Evolutionary conservation across 37 sponge, comb jelly and placozoan genomes (phyloP).

Genomic region (Axinella damicornis): DNA sequence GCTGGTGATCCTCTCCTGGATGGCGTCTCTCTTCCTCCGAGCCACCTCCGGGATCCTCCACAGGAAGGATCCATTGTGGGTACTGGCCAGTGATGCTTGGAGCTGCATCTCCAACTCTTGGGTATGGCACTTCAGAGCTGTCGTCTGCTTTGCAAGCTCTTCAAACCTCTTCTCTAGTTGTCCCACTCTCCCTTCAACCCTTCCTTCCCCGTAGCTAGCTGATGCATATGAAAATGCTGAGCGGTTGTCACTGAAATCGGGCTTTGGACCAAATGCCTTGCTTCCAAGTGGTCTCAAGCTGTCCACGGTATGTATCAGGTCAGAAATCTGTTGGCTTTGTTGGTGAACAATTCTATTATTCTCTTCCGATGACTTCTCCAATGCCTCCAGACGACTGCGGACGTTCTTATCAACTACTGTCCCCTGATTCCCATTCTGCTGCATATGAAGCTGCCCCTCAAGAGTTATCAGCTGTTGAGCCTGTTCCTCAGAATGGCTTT

Average conservation of each 20-base stretch:
- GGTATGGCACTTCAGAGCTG: neutral
- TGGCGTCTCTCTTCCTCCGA: constrained; percentile 71
- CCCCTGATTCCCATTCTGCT: no score
- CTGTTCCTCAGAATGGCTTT: no score
- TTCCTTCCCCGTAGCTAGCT: neutral
- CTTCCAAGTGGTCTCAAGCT: neutral
- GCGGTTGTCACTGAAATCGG: neutral
- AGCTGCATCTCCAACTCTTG: constrained; percentile 41
- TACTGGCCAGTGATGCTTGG: constrained; percentile 48
- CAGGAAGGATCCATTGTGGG: constrained; percentile 47
- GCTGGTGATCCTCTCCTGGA: constrained; percentile 54
- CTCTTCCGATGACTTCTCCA: neutral
- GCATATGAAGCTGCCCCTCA: no score
- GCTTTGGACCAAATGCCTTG: neutral
- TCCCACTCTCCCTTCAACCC: neutral
- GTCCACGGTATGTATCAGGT: neutral
- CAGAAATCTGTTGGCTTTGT: neutral
- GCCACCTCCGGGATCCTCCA: constrained; percentile 77
- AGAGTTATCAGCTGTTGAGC: no score
- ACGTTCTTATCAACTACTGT: neutral
- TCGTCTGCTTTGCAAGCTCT: neutral
- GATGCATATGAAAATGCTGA: neutral
- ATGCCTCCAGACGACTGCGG: neutral
- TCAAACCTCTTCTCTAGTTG: constrained; percentile 17
- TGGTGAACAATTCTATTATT: neutral